Conservation (phyloP, 2,113 vertebrate species). For the Nyctereutes procyonoides region DNA sequence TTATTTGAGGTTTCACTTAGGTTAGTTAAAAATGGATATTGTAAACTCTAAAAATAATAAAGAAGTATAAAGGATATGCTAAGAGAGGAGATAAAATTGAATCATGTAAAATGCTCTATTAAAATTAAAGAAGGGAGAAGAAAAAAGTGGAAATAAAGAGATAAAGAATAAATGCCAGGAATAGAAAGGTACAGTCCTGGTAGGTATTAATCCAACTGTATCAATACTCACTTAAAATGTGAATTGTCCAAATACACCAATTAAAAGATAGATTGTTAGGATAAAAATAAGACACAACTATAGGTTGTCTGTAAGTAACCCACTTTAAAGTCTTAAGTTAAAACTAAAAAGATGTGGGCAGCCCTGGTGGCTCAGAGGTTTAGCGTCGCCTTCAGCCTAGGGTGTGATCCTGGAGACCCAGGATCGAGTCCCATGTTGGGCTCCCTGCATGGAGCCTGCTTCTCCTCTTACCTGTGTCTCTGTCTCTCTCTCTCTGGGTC, state of each 20-base stretch:
- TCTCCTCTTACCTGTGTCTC: too few species aligned
- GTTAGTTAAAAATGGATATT: neutral
- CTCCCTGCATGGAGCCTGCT: too few species aligned
- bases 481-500: too few species aligned
- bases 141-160: neutral
- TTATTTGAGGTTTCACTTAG: neutral
- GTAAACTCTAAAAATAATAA: neutral
- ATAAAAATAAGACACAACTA: neutral
- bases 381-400: too few species aligned
- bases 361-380: too few species aligned
- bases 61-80: neutral
- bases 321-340: neutral
- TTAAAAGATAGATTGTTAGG: neutral
- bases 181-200: neutral
- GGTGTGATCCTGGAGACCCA: too few species aligned
- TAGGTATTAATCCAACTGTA: neutral
- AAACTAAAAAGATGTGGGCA: neutral
- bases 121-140: neutral
- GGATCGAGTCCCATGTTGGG: too few species aligned
- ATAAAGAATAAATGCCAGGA: neutral
- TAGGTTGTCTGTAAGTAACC: neutral
- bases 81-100: neutral
- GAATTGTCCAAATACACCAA: neutral
- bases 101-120: neutral
- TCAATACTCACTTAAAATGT: neutral